Evolutionary conservation across 2,797 vertebrate genomes (phyloP).

Genomic region (Pipistrellus kuhlii): DNA sequence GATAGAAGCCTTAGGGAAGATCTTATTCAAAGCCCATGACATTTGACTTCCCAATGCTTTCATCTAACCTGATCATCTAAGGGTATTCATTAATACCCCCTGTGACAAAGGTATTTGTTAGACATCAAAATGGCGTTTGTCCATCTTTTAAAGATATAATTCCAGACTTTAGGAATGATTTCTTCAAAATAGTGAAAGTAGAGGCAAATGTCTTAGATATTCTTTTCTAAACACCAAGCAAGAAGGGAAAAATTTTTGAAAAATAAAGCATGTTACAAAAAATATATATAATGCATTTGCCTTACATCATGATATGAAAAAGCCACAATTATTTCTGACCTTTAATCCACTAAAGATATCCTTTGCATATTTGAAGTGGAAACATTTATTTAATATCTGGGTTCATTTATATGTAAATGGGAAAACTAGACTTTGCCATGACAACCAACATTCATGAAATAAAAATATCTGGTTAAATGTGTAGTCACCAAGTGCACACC

Average conservation of each 20-base stretch:
- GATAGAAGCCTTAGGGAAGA: slow-evolving; percentile 45
- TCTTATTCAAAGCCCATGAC: slow-evolving; percentile 56
- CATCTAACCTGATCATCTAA: slow-evolving; percentile 71
- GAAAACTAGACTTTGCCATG: slow-evolving; percentile 39
- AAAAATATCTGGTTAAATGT: slow-evolving; percentile 26
- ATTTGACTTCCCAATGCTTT: slow-evolving; percentile 54
- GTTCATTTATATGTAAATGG: slow-evolving; percentile 2
- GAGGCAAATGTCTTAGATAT: neutral
- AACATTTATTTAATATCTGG: slow-evolving; percentile 43
- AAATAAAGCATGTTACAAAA: slow-evolving; percentile 28
- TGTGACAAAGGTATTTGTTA: slow-evolving; percentile 47
- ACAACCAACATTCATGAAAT: slow-evolving; percentile 22
- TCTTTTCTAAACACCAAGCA: slow-evolving; percentile 53
- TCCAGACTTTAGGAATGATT: slow-evolving; percentile 48
- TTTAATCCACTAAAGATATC: slow-evolving; percentile 19
- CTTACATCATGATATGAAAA: neutral
- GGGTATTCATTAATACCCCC: slow-evolving; percentile 46
- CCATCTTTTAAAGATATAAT: slow-evolving; percentile 63
- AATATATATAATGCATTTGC: neutral
- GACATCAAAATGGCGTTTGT: slow-evolving; percentile 61
- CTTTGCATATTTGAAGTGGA: slow-evolving; percentile 27
- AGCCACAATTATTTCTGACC: neutral
- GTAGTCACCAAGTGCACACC: neutral
- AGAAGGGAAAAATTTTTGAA: slow-evolving; percentile 37
- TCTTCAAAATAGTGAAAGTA: slow-evolving; percentile 55